phyloP scores from a whole-genome alignment of 2,888 invertebrate genomes.

The Acleris cristana region DNA sequence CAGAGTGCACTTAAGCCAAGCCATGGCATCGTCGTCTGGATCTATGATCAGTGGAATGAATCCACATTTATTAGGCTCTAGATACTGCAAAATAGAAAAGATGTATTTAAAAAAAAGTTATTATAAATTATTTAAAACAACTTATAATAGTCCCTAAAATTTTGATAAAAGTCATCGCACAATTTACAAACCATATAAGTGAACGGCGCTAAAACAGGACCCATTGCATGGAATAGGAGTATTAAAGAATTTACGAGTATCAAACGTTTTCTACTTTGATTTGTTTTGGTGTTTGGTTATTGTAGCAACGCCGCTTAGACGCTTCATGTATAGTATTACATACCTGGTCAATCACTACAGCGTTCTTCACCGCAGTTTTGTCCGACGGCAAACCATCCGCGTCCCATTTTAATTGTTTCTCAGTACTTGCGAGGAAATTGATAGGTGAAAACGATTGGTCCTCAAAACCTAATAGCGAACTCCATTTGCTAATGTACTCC shows the following conservation, averaged over 20 bases:
- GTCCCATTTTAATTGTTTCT: constrained; percentile 93
- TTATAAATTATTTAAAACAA: too few relatives aligned
- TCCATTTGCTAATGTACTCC: constrained; percentile 76
- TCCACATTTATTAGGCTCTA: constrained; percentile 71
- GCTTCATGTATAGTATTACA: neutral
- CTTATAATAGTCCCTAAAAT: too few relatives aligned
- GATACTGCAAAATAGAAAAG: constrained; percentile 48
- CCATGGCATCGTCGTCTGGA: constrained; percentile 92
- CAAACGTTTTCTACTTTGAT: neutral
- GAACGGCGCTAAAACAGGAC: too few relatives aligned
- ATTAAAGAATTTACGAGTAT: too few relatives aligned
- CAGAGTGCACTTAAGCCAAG: constrained; percentile 91
- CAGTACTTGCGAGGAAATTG: constrained; percentile 68
- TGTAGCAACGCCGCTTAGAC: too few relatives aligned
- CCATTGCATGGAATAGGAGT: too few relatives aligned
- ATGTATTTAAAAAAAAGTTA: neutral
- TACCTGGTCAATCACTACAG: constrained; percentile 90
- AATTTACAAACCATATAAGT: too few relatives aligned
- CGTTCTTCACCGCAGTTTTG: constrained; percentile 91
- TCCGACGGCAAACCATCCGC: constrained; percentile 93
- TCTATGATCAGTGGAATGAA: constrained; percentile 93
- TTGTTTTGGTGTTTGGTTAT: neutral
- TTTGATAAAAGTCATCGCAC: too few relatives aligned
- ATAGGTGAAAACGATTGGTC: constrained; percentile 67
- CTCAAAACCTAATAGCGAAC: constrained; percentile 70